Evolutionary conservation across 1,140 invertebrate species (phyloP).

Genomic region (Drosophila tristis): DNA sequence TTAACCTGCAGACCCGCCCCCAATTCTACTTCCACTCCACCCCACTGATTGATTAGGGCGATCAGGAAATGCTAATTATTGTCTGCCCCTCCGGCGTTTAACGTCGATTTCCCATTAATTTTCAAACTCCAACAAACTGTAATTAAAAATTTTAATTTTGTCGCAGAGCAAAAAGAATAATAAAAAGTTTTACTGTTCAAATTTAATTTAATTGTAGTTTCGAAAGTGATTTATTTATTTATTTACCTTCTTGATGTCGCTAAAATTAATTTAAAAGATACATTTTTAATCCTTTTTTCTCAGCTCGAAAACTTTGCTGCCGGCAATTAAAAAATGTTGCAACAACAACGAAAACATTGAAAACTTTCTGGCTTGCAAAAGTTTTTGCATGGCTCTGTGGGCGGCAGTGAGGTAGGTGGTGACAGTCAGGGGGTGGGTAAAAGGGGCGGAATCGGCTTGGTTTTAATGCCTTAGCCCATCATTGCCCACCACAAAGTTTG

Average conservation of each 20-base stretch:
- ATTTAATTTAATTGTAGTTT: conserved; percentile 24
- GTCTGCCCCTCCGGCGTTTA: conserved; percentile 22
- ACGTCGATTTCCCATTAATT: conserved; percentile 2
- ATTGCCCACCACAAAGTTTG: conserved; percentile 45
- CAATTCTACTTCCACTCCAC: background rate
- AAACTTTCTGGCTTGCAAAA: conserved; percentile 5
- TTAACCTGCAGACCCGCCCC: conserved; percentile 34
- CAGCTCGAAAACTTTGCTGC: conserved; percentile 14
- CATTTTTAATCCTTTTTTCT: conserved; percentile 6
- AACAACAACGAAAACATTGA: background rate
- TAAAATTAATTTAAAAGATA: conserved; percentile 17
- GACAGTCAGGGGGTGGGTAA: background rate
- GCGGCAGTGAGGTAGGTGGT: background rate
- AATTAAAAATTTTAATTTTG: conserved; percentile 54
- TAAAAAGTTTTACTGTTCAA: conserved; percentile 5
- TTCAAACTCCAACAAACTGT: conserved; percentile 13
- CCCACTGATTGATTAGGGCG: conserved; percentile 51
- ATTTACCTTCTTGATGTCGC: conserved; percentile 20
- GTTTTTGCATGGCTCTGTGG: conserved; percentile 8
- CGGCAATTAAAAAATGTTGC: conserved; percentile 17
- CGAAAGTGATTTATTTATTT: conserved; percentile 36
- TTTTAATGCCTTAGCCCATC: conserved; percentile 25
- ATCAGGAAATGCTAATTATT: conserved; percentile 79
- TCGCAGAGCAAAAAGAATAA: conserved; percentile 3
- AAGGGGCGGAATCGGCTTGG: background rate